Evolutionary conservation across 2,888 invertebrate genomes (phyloP).

Genomic region (Azorinus chamasolen): DNA sequence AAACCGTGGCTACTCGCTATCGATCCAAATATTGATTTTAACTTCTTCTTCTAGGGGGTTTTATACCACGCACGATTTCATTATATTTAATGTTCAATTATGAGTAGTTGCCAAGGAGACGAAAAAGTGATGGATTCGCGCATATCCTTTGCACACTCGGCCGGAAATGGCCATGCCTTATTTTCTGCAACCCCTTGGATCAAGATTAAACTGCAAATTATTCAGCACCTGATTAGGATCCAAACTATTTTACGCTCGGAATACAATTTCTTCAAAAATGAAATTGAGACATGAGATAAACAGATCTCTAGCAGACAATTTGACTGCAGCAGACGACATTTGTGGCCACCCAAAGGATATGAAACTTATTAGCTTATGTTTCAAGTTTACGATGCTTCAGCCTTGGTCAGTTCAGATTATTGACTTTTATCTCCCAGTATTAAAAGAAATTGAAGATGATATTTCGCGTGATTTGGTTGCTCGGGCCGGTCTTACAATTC

Average conservation of each 20-base stretch:
- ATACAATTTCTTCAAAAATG: too few species aligned
- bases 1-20: slow-evolving; percentile 48
- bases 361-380: slow-evolving; percentile 67
- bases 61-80: slow-evolving; percentile 69
- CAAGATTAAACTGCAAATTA: too few species aligned
- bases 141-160: slow-evolving; percentile 4
- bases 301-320: too few species aligned
- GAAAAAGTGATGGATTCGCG: slow-evolving; percentile 64
- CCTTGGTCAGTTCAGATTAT: slow-evolving; percentile 47
- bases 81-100: slow-evolving; percentile 72
- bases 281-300: too few species aligned
- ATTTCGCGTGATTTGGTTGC: slow-evolving; percentile 48
- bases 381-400: slow-evolving; percentile 50
- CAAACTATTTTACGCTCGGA: too few species aligned
- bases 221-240: too few species aligned
- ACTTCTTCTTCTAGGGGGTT: slow-evolving; percentile 56
- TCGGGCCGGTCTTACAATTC: slow-evolving; percentile 52
- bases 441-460: slow-evolving; percentile 63
- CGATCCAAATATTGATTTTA: slow-evolving; percentile 64
- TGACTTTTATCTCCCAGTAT: slow-evolving; percentile 49
- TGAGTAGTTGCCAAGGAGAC: slow-evolving; percentile 58
- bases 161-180: too few species aligned
- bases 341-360: slow-evolving; percentile 6
- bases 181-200: too few species aligned
- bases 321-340: too few species aligned